Base-by-base conservation (phyloP, 2,888 invertebrate species). In the Apamea epomidion region DNA sequence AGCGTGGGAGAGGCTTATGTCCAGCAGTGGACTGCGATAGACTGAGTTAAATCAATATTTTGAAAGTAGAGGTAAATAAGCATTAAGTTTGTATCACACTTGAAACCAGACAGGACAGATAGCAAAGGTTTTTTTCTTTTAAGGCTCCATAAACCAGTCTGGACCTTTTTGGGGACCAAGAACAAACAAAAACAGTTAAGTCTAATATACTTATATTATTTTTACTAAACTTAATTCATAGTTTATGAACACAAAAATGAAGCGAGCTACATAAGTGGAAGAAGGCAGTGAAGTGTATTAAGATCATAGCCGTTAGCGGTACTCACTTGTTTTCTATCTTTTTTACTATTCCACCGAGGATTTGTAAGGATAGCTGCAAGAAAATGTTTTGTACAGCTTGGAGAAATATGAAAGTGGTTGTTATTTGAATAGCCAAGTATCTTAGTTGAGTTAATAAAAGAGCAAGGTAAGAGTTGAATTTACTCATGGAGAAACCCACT, bases 201-300 rank as follows among this genome's bases (percentile, higher is more conserved):
- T 70, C 37, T 37, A 45, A 67, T 32, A 48, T n/a, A 58, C 10
- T 10, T 1, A 12, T 37, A 60, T 74, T 74, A 14, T 73, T 58
- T 32, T 29, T 16, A 80, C 25, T 32, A 25, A 62, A 62, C 21
- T 65, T 70, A 65, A 60, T 64, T 58, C 37, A 18, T 65, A 58
- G 58, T 82, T 65, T 80, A 83, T 54, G 74, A 80, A 54, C 37
- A 82, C 62, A 48, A 71, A 37, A 76, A 83, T 60, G 16, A 69
- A 71, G 62, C 14, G 68, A 74, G 29, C 60, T 32, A 78, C 51
- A 29, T 48, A 72, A 80, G 71, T 60, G 86, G 78, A 86, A 86
- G 80, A 45, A 83, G 14, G 21, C 51, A 86, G 72, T 72, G 69
- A 80, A 83, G 83, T 75, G 83, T 86, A 76, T 58, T 70, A 69